These are phyloP conservation scores for Caenorhabditis zanzibari DNA, from an alignment of 2,888 invertebrate species.

Conservation along the genomic window DNA sequence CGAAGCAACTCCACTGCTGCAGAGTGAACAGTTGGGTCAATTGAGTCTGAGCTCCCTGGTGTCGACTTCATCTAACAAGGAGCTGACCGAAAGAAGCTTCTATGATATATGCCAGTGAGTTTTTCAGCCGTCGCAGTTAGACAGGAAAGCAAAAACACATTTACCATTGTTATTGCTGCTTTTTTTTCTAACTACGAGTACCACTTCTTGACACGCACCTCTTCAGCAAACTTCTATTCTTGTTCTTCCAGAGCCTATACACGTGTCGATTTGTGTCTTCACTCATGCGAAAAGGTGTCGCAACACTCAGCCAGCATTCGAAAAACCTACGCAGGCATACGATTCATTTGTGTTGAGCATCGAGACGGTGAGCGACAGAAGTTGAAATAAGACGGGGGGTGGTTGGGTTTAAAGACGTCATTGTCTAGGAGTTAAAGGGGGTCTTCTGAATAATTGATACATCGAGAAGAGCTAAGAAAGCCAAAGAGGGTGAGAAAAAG, in stretches of 20 bases:
- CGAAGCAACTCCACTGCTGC: constrained; percentile 73
- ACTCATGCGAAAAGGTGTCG: constrained; percentile 72
- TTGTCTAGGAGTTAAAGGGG: constrained; percentile 10
- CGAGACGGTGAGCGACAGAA: constrained; percentile 67
- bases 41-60: constrained; percentile 67
- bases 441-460: constrained; percentile 28
- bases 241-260: constrained; percentile 73
- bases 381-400: neutral
- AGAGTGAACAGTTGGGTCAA: constrained; percentile 72
- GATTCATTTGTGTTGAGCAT: constrained; percentile 77
- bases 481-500: constrained; percentile 22
- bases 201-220: constrained; percentile 45
- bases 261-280: constrained; percentile 73
- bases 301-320: constrained; percentile 75
- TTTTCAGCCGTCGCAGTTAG: neutral
- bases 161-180: constrained; percentile 23
- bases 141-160: neutral
- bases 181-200: constrained; percentile 35
- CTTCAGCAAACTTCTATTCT: neutral
- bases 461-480: neutral
- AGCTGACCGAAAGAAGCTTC: constrained; percentile 73
- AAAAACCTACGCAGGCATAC: constrained; percentile 76
- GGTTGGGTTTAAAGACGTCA: constrained; percentile 24
- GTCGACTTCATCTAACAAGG: constrained; percentile 66
- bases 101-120: constrained; percentile 76